Conservation (phyloP, 37 sponge, comb jelly and placozoan genomes). For the Dysidea cf. avara region DNA sequence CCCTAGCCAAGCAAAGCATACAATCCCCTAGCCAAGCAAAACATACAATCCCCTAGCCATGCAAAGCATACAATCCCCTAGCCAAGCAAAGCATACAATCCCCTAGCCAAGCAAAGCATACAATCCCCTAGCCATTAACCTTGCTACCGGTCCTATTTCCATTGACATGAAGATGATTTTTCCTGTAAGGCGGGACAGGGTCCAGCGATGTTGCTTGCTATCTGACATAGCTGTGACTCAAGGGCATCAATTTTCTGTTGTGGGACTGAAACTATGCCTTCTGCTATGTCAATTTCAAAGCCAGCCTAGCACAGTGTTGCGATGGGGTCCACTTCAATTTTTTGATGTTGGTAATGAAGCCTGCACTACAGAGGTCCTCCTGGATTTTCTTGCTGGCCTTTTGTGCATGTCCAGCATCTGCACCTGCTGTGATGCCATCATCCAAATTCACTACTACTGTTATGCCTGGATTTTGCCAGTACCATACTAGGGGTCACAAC, state of each 20-base stretch:
- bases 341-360: background rate
- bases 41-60: no score
- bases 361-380: background rate
- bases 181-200: no score
- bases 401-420: background rate
- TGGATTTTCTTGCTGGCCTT: background rate
- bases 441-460: slow-evolving; percentile 5
- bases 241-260: background rate
- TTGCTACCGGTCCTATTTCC: slow-evolving; percentile 18
- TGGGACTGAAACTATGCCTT: background rate
- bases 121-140: slow-evolving; percentile 24
- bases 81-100: no score
- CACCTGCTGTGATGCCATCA: slow-evolving; percentile 10
- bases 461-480: background rate
- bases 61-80: no score
- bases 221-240: background rate
- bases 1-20: no score
- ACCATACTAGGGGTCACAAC: background rate
- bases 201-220: no score
- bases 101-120: no score
- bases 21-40: no score
- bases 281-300: background rate
- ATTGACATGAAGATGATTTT: slow-evolving; percentile 22
- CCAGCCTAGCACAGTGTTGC: background rate
- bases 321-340: background rate